phyloP scores from a whole-genome alignment of 2,113 vertebrate genomes.

The Podarcis muralis region DNA sequence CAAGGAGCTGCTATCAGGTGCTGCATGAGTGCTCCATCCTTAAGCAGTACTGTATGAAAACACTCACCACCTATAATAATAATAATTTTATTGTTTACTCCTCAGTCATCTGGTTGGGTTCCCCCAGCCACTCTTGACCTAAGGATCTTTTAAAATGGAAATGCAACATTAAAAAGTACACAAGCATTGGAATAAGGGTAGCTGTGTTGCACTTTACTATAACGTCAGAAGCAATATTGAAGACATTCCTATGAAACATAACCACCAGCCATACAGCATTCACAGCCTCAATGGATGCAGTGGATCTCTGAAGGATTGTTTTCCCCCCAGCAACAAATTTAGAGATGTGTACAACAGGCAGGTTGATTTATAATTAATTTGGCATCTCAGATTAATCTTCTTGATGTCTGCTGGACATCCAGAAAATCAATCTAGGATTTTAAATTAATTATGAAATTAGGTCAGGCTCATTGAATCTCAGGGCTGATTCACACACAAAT shows the following conservation, averaged over 20 bases:
- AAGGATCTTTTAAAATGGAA: too few species aligned
- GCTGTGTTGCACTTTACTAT: background rate
- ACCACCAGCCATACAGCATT: background rate
- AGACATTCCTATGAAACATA: background rate
- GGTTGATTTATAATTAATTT: conserved; percentile 12
- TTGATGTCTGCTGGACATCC: background rate
- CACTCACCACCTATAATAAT: too few species aligned
- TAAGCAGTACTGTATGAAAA: too few species aligned
- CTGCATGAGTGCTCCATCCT: too few species aligned
- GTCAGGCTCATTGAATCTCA: background rate
- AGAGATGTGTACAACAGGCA: background rate
- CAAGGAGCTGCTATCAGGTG: too few species aligned
- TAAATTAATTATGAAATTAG: conserved; percentile 4
- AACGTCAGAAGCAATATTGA: background rate
- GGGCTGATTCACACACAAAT: background rate
- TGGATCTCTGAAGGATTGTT: background rate
- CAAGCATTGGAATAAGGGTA: background rate
- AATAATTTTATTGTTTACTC: too few species aligned
- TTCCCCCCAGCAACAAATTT: background rate
- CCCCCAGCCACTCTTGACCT: too few species aligned
- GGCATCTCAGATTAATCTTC: conserved; percentile 2
- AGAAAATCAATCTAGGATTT: background rate
- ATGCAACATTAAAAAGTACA: background rate
- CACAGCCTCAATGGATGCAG: background rate
- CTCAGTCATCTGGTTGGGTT: too few species aligned